These are phyloP conservation scores for Tylochromis polylepis DNA, from an alignment of 2,113 vertebrate genomes.

Conservation along the genomic window DNA sequence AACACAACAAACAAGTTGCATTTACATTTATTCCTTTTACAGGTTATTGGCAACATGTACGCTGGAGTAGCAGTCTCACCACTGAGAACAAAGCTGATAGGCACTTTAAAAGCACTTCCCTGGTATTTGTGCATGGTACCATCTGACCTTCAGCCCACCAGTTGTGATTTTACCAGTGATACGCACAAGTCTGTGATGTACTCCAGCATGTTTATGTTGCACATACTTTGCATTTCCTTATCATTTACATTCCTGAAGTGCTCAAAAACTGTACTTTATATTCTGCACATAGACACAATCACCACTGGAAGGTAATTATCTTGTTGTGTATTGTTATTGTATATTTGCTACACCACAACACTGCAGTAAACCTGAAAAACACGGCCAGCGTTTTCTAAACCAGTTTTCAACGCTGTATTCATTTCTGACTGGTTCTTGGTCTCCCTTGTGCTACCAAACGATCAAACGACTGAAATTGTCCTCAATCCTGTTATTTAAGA, in stretches of 20 bases:
- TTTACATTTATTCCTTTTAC: neutral
- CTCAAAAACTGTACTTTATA: neutral
- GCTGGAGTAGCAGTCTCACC: neutral
- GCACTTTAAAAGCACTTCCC: neutral
- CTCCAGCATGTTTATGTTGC: neutral
- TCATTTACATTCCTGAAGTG: neutral
- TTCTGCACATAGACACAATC: neutral
- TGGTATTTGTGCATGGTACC: neutral
- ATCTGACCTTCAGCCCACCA: neutral
- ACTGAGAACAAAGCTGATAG: neutral
- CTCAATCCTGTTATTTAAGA: neutral
- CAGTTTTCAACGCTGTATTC: neutral
- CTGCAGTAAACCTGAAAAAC: neutral
- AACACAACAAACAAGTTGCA: neutral
- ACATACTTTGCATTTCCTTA: neutral
- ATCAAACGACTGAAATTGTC: neutral
- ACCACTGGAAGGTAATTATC: neutral
- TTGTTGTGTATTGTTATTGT: neutral
- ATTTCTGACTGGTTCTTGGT: neutral
- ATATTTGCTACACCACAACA: neutral
- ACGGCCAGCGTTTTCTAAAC: neutral
- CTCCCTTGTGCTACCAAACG: neutral
- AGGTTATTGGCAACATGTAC: neutral
- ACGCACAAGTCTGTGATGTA: neutral
- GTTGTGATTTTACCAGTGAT: neutral